Evolutionary conservation across 2,797 vertebrate species (phyloP).

Genomic region (Poeciliopsis infans): DNA sequence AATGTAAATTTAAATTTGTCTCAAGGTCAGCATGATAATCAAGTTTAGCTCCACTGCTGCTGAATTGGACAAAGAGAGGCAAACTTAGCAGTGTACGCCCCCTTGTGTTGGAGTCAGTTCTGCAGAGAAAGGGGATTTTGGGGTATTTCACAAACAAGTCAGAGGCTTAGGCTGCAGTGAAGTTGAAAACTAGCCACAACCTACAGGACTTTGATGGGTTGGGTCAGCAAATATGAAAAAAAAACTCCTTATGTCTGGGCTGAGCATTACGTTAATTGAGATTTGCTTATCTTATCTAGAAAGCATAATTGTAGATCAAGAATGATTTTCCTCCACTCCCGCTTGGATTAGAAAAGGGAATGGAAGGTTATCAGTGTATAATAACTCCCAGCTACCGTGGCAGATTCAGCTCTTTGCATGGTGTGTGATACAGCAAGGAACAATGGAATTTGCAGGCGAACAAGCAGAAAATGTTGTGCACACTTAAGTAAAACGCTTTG

Average conservation of each 20-base stretch:
- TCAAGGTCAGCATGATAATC: constrained; percentile 75
- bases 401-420: constrained; percentile 36
- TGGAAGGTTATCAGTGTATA: constrained; percentile 67
- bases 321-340: constrained; percentile 68
- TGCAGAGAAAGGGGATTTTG: constrained; percentile 11
- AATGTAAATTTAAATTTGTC: constrained; percentile 65
- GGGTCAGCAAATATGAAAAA: constrained; percentile 74
- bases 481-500: constrained; percentile 43
- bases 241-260: constrained; percentile 66
- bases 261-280: constrained; percentile 76
- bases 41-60: constrained; percentile 55
- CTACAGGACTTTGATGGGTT: constrained; percentile 71
- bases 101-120: constrained; percentile 76
- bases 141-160: constrained; percentile 30
- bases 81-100: constrained; percentile 81
- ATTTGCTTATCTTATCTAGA: constrained; percentile 77
- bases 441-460: constrained; percentile 41
- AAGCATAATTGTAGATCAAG: constrained; percentile 79
- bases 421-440: constrained; percentile 24
- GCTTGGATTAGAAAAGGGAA: constrained; percentile 60
- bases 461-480: constrained; percentile 37
- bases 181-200: constrained; percentile 59
- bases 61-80: constrained; percentile 55
- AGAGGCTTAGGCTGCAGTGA: constrained; percentile 44
- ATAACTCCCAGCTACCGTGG: constrained; percentile 58